Percentiles rank a stretch among this genome's conserved stretches.
phyloP scores from a whole-genome alignment of 2,888 invertebrate genomes.

The Spilosoma lubricipeda region DNA sequence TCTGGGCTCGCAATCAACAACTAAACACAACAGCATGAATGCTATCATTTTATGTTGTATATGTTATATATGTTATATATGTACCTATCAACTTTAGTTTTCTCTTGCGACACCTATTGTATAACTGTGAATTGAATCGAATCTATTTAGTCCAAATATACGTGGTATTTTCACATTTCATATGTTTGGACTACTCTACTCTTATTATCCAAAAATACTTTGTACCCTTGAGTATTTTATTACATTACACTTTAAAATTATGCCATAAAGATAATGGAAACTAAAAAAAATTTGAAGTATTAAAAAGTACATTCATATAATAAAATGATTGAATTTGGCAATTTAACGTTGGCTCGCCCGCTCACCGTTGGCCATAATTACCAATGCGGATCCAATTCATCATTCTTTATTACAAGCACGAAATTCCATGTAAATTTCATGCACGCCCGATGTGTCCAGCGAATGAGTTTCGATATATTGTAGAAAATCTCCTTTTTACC shows the following conservation, averaged over 20 bases:
- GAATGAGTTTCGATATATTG: slow-evolving; percentile 80
- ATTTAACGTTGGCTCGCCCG: slow-evolving; percentile 77
- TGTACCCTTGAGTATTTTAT: not conserved
- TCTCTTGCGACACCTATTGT: not conserved
- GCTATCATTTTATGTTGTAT: no score
- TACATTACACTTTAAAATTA: not conserved
- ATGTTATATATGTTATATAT: no score
- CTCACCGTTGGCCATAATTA: slow-evolving; percentile 82
- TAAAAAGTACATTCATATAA: slow-evolving; percentile 65
- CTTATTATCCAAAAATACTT: not conserved
- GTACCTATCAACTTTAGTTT: no score
- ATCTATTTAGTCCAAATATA: not conserved
- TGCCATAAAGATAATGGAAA: not conserved
- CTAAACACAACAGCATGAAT: no score
- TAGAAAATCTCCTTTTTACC: slow-evolving; percentile 65
- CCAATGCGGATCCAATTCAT: slow-evolving; percentile 84
- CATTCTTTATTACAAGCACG: slow-evolving; percentile 85
- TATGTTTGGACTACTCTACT: not conserved
- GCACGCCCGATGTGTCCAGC: slow-evolving; percentile 69
- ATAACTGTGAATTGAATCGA: not conserved
- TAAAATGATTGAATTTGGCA: slow-evolving; percentile 83
- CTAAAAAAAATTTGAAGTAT: slow-evolving; percentile 18
- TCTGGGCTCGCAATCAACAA: no score
- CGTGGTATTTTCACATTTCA: no score
- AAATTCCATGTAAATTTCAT: slow-evolving; percentile 85